Percentiles rank a stretch among this genome's conserved stretches.
Conservation (phyloP, 2,113 vertebrate genomes). For the Muntiacus muntjak region DNA sequence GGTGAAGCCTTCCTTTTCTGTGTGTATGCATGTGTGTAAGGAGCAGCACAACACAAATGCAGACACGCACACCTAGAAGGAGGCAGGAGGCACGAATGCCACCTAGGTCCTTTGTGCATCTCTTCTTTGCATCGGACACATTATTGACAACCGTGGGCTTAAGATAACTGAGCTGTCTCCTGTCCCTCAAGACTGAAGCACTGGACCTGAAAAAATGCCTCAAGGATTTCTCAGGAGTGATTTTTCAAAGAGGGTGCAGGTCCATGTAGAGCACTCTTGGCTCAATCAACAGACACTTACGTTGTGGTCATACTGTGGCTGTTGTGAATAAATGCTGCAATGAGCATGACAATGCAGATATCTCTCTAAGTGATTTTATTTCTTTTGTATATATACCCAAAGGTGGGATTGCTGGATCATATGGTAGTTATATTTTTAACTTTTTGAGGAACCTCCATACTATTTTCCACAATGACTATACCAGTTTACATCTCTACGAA, state of each 20-base stretch:
- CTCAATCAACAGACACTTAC: background rate
- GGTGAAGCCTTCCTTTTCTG: background rate
- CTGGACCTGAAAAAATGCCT: background rate
- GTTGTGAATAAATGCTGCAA: background rate
- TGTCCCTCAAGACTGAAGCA: background rate
- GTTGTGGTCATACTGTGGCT: background rate
- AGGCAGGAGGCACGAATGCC: background rate
- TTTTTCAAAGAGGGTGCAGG: background rate
- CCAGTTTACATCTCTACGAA: background rate
- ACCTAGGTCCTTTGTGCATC: background rate
- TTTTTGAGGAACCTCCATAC: background rate
- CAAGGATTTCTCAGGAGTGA: background rate
- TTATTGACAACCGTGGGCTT: background rate
- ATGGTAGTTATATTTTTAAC: background rate
- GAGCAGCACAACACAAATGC: background rate
- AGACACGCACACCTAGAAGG: background rate
- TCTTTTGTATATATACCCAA: background rate
- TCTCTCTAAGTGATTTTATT: background rate
- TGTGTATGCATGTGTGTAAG: rapidly evolving
- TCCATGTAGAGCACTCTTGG: background rate
- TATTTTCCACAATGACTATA: background rate
- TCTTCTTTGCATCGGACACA: background rate
- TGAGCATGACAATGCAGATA: background rate
- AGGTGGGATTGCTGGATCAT: background rate
- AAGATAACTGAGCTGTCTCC: conserved; percentile 25